Base-by-base conservation (phyloP, 2,888 invertebrate genomes). In the Trichogramma dendrolimi region DNA sequence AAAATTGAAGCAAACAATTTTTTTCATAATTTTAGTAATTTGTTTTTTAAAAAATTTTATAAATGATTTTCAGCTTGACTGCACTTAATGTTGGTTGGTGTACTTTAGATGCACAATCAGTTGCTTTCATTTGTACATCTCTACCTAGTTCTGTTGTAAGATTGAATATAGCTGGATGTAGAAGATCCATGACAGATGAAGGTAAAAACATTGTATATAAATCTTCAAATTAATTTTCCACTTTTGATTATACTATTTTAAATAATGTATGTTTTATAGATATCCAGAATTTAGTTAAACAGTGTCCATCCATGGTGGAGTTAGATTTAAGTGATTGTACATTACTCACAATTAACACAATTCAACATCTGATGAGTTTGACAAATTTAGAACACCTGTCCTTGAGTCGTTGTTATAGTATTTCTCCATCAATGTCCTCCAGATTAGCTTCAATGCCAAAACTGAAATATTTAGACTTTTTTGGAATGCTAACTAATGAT, bases 291-390 rank as follows among this genome's bases (percentile, higher is more conserved):
- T 80, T 96, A 55, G 85, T 85, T 0, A 71, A 75, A 10, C 83
- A 86, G 5, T 93, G 93, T 74, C 85, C 88, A 0, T 81, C 86
- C 2, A 82, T 96, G 14, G 80, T 88, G 49, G 94, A 95, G 78
- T 81, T 96, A 68, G 96, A 96, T 81, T 76, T 95, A 62, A 95
- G 95, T 27, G 96, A 96, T 80, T 91, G 92, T 71, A 87, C 90
- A 6, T 82, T 84, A 14, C 79, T 96, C 4, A 87, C 89, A 0
- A 84, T 83, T 8, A 79, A 80, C 55, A 79, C 86, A n/a, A 80
- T 91, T 2, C 79, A 81, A 14, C 79, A 82, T 71, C 82, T 91
- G 51, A 76, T 84, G 50, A 78, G 80, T 57, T 81, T 91, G 54
- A 75, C 81, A 48, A 82, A 86, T 27, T 79, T 94, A 5, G 89